phyloP scores from a whole-genome alignment of 2,888 invertebrate genomes.

The Auanema sp. region DNA sequence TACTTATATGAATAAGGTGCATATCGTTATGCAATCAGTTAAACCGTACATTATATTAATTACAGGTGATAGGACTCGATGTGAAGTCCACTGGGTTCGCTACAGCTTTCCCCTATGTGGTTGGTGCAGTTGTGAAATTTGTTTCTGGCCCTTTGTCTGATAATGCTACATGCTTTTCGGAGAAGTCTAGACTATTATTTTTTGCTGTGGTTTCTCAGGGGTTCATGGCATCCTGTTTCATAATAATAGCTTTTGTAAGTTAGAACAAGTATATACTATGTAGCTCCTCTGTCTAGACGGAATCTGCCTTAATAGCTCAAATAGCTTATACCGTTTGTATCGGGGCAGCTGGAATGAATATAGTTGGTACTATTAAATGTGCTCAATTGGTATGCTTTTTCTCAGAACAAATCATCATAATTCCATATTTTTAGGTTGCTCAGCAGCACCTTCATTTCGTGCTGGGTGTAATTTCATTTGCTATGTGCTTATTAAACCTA shows the following conservation, averaged over 20 bases:
- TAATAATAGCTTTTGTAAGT: conserved; percentile 37
- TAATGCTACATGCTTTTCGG: conserved; percentile 36
- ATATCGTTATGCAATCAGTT: background rate
- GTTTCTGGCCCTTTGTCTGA: conserved; percentile 44
- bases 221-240: conserved; percentile 34
- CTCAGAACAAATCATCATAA: background rate
- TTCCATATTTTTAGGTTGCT: conserved; percentile 24
- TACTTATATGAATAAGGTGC: conserved; percentile 27
- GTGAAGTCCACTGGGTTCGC: conserved; percentile 40
- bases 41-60: background rate
- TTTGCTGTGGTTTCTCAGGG: conserved; percentile 37
- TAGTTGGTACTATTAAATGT: conserved; percentile 48
- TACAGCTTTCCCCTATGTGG: conserved; percentile 39
- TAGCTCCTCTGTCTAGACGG: conserved; percentile 30
- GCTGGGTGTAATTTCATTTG: conserved; percentile 35
- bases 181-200: conserved; percentile 35
- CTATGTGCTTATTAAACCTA: conserved; percentile 31
- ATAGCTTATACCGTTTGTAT: conserved; percentile 47
- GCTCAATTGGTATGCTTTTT: conserved; percentile 38
- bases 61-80: conserved; percentile 40
- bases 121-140: conserved; percentile 33
- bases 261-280: conserved; percentile 7
- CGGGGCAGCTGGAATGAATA: conserved; percentile 45
- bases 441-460: conserved; percentile 44
- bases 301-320: conserved; percentile 35